A percentile compares a stretch with the other conserved stretches of the same genome.
Evolutionary conservation across 2,888 invertebrate genomes (phyloP).

Genomic region (Pimpla rufipes): DNA sequence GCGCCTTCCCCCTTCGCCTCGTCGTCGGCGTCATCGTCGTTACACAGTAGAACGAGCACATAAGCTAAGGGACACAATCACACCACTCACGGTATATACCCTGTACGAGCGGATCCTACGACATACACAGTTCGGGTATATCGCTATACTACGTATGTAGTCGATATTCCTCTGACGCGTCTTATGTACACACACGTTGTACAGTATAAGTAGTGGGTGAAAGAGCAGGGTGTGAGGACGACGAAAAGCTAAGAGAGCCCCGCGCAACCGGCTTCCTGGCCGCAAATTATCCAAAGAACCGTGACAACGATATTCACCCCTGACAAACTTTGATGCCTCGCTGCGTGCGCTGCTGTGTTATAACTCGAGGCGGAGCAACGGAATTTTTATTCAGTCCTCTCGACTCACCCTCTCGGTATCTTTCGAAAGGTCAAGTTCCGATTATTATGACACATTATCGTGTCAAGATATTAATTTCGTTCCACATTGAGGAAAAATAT

Average conservation of each 20-base stretch:
- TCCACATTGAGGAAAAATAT: not conserved
- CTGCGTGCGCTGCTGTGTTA: not conserved
- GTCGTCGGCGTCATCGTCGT: conserved; percentile 68
- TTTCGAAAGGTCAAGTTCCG: conserved; percentile 25
- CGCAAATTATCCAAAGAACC: conserved; percentile 53
- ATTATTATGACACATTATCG: conserved; percentile 6
- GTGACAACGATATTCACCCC: conserved; percentile 51
- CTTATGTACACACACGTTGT: conserved; percentile 8
- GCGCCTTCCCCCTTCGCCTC: conserved; percentile 14
- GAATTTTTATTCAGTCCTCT: conserved; percentile 46
- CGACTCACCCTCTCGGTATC: not conserved
- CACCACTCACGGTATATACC: conserved; percentile 1
- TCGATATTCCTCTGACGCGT: conserved; percentile 10
- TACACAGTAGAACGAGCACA: conserved; percentile 76
- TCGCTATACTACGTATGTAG: not conserved
- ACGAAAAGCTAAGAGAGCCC: conserved; percentile 31
- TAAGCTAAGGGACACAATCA: conserved; percentile 56
- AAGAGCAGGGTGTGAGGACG: conserved; percentile 9
- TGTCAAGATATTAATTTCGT: not conserved
- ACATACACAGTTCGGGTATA: not conserved
- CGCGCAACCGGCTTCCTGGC: not conserved
- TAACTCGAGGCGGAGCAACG: conserved; percentile 4
- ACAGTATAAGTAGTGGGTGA: not conserved
- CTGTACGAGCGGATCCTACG: not conserved
- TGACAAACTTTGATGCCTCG: conserved; percentile 32